A percentile compares a stretch with the other conserved stretches of the same genome.
phyloP scores from a whole-genome alignment of 2,888 invertebrate genomes.

The Tuberolachnus salignus region DNA sequence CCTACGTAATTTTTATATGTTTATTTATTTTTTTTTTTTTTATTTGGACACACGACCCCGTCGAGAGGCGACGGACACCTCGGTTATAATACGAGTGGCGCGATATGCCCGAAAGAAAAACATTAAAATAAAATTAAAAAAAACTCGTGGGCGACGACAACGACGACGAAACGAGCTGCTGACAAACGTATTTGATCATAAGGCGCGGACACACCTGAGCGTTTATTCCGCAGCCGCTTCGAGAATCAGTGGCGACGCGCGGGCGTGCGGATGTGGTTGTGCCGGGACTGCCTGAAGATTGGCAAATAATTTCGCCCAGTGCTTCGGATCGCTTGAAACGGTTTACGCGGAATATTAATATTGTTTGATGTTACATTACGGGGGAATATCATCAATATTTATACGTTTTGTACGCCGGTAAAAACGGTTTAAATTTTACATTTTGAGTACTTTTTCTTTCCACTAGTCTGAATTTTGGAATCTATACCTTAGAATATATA shows the following conservation, averaged over 20 bases:
- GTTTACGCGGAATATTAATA: too few species aligned
- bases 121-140: not conserved
- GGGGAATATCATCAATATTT: too few species aligned
- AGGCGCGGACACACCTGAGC: too few species aligned
- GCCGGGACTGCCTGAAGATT: not conserved
- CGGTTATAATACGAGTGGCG: not conserved
- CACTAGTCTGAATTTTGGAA: too few species aligned
- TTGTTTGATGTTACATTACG: too few species aligned
- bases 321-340: too few species aligned
- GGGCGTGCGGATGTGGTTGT: not conserved
- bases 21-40: conserved; percentile 8
- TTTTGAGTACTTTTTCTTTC: too few species aligned
- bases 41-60: conserved; percentile 14
- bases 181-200: not conserved
- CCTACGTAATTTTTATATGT: conserved; percentile 38
- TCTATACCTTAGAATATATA: too few species aligned
- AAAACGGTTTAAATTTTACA: too few species aligned
- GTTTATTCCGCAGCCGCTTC: not conserved
- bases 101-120: not conserved
- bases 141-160: not conserved
- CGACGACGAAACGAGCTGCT: not conserved
- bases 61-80: not conserved
- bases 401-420: too few species aligned
- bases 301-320: too few species aligned
- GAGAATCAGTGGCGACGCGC: not conserved